Evolutionary conservation across 2,888 invertebrate genomes (phyloP), one percentile per base, ranked within the genome.

Genomic region (Pheosia tremula): DNA sequence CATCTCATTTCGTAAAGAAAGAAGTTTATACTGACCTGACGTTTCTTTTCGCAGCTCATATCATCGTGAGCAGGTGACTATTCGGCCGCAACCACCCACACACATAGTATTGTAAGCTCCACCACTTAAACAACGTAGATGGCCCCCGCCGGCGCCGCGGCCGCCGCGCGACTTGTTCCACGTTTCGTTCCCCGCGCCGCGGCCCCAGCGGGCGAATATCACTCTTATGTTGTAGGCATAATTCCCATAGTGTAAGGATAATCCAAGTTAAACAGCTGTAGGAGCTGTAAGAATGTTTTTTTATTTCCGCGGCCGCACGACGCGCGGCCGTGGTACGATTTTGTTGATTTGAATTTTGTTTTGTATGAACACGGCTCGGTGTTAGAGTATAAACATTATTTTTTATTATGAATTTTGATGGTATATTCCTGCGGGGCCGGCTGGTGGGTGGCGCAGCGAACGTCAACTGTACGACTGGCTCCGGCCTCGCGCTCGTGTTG

Each of bases 1-100:
- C n/a, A n/a, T n/a, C n/a, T n/a, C n/a, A n/a, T n/a, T n/a, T n/a
- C n/a, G n/a, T n/a, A n/a, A n/a, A n/a, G n/a, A n/a, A n/a, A n/a
- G n/a, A n/a, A n/a, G n/a, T n/a, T n/a, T n/a, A n/a, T n/a, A n/a
- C n/a, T n/a, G n/a, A n/a, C n/a, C n/a, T n/a, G n/a, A n/a, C n/a
- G 2, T n/a, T 47, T 47, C 4, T 47, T 47, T n/a, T n/a, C 47
- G 56, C 93, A 94, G 94, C 93, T 94, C 88, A 94, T 94, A 90
- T 93, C 94, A 84, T 91, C 94, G 93, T 94, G 94, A 94, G 94
- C 94, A 85, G 65, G 90, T 90, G 91, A 89, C 84, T 75, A 71
- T 75, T 88, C 91, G 90, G 91, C 92, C 91, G 88, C 90, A 88
- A 83, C 80, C 80, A 81, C 86, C 80, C 80, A 81, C 86, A 86